phyloP scores from a whole-genome alignment of 2,888 invertebrate species.

The Campaea margaritaria region DNA sequence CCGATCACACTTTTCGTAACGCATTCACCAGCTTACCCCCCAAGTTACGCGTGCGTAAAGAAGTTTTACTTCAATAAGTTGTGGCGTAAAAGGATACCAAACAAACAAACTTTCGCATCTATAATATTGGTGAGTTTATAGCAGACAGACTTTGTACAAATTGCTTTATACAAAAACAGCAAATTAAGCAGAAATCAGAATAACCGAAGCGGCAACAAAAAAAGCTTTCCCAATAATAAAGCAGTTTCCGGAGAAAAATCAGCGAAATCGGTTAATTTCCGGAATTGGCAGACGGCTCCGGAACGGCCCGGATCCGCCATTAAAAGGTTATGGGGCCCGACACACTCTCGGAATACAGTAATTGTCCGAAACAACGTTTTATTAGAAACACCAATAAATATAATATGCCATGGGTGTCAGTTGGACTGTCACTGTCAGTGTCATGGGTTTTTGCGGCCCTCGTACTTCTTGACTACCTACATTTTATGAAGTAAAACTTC shows the following conservation, averaged over 20 bases:
- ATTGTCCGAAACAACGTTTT: not conserved
- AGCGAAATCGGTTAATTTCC: constrained; percentile 17
- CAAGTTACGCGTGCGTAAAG: too few species aligned
- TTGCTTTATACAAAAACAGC: not conserved
- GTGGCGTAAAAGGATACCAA: too few species aligned
- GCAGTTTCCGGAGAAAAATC: constrained; percentile 5
- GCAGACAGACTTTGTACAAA: not conserved
- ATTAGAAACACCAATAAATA: not conserved
- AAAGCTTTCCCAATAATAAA: constrained; percentile 4
- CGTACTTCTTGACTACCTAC: too few species aligned
- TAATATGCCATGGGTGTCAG: too few species aligned
- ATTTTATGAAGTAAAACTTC: too few species aligned
- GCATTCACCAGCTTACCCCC: too few species aligned
- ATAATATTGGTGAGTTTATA: too few species aligned
- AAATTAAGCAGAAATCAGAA: constrained; percentile 1
- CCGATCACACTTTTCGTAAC: too few species aligned
- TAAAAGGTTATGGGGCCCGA: constrained; percentile 11
- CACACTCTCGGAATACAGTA: not conserved
- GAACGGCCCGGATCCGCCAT: constrained; percentile 9
- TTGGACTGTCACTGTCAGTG: too few species aligned
- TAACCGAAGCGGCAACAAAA: not conserved
- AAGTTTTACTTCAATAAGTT: too few species aligned
- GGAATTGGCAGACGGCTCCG: constrained; percentile 9
- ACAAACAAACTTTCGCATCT: too few species aligned
- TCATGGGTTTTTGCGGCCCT: too few species aligned